Conservation (phyloP, 2,797 vertebrate genomes). For the Mus minutoides region DNA sequence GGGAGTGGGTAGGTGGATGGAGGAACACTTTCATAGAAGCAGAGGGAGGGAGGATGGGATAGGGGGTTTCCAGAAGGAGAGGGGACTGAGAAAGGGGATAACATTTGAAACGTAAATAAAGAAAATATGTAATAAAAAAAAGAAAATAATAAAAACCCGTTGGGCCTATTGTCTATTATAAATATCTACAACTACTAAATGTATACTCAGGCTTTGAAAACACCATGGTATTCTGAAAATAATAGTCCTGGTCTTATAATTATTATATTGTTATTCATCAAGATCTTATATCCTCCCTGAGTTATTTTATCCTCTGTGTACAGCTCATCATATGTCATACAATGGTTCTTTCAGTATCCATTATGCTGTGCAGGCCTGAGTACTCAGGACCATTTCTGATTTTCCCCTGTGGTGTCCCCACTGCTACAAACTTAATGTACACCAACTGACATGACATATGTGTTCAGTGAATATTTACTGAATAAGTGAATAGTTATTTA, state of each 20-base stretch:
- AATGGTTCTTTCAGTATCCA: neutral
- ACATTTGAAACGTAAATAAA: no score
- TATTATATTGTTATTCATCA: neutral
- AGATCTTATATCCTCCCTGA: neutral
- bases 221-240: neutral
- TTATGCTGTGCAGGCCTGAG: neutral
- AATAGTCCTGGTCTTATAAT: neutral
- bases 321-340: neutral
- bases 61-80: no score
- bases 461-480: neutral
- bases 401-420: neutral
- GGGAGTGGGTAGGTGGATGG: no score
- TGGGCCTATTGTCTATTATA: neutral
- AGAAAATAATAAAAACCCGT: neutral
- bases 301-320: neutral
- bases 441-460: neutral
- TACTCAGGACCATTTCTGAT: neutral
- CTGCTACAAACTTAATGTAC: neutral
- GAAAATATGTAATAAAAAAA: no score
- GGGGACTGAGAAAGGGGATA: no score
- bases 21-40: no score
- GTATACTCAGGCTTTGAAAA: slow-evolving; percentile 2
- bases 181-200: neutral
- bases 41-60: no score
- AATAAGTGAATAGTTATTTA: neutral